A percentile compares a stretch with the other conserved stretches of the same genome.
Evolutionary conservation across 2,888 invertebrate species (phyloP).

Genomic region (Cheilosia urbana): DNA sequence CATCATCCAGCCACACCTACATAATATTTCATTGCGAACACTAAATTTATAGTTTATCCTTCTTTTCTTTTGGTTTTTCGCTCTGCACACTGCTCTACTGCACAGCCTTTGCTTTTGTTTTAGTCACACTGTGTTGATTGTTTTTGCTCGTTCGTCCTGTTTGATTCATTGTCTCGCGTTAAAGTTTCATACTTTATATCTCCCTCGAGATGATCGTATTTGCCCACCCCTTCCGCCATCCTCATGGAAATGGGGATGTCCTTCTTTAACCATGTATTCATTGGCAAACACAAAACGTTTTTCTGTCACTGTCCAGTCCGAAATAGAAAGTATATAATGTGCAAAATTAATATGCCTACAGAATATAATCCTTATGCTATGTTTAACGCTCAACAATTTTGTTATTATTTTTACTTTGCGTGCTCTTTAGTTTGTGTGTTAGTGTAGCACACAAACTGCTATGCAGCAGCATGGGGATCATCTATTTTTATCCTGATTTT

Average conservation of each 20-base stretch:
- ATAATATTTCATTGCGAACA: conserved; percentile 72
- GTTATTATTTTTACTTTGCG: not conserved
- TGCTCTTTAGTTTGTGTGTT: not conserved
- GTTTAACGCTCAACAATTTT: conserved; percentile 19
- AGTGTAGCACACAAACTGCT: not conserved
- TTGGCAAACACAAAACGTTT: conserved; percentile 7
- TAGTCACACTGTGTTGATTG: conserved; percentile 46
- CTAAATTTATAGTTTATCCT: conserved; percentile 75
- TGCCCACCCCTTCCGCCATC: not conserved
- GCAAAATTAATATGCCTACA: conserved; percentile 67
- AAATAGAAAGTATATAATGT: conserved; percentile 31
- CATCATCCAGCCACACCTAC: conserved; percentile 75
- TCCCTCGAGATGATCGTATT: conserved; percentile 63
- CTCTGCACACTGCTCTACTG: not conserved
- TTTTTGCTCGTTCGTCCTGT: conserved; percentile 62
- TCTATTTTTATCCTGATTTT: conserved; percentile 28
- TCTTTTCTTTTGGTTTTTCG: conserved; percentile 33
- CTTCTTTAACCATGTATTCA: conserved; percentile 20
- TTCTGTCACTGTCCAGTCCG: not conserved
- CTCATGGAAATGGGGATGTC: conserved; percentile 24
- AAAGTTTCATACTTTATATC: conserved; percentile 73
- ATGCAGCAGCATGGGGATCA: not conserved
- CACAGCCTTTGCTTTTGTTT: conserved; percentile 45
- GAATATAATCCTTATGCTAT: not conserved
- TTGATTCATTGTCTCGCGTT: conserved; percentile 73